Conservation (phyloP, 2,888 invertebrate species). For the Eremobia ochroleuca region DNA sequence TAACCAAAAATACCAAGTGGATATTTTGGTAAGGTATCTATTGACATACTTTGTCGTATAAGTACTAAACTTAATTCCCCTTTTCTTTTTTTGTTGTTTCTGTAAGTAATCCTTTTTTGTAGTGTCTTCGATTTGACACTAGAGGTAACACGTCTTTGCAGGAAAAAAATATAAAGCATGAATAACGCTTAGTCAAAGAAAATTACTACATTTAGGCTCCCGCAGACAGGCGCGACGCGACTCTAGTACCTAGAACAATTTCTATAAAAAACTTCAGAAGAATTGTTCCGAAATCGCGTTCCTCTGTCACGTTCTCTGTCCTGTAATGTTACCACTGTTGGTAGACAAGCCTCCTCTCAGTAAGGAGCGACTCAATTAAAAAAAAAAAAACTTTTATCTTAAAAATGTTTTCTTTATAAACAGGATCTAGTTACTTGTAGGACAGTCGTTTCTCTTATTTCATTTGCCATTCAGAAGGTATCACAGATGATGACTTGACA, state of each 20-base stretch:
- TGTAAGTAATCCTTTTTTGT: not conserved
- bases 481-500: slow-evolving; percentile 27
- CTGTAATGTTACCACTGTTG: too few species aligned
- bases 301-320: too few species aligned
- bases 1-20: not conserved
- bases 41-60: not conserved
- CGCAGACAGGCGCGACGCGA: too few species aligned
- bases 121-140: not conserved
- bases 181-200: not conserved
- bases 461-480: slow-evolving; percentile 19
- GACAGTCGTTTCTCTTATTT: slow-evolving; percentile 23
- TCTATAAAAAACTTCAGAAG: not conserved
- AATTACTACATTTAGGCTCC: too few species aligned
- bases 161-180: not conserved
- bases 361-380: not conserved
- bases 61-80: not conserved
- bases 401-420: not conserved
- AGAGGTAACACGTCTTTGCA: not conserved
- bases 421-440: not conserved
- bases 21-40: not conserved
- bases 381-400: not conserved
- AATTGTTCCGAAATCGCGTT: too few species aligned
- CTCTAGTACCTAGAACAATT: not conserved
- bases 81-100: not conserved
- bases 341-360: too few species aligned